Evolutionary conservation across 2,888 invertebrate species (phyloP).

Genomic region (Parascotia fuliginaria): DNA sequence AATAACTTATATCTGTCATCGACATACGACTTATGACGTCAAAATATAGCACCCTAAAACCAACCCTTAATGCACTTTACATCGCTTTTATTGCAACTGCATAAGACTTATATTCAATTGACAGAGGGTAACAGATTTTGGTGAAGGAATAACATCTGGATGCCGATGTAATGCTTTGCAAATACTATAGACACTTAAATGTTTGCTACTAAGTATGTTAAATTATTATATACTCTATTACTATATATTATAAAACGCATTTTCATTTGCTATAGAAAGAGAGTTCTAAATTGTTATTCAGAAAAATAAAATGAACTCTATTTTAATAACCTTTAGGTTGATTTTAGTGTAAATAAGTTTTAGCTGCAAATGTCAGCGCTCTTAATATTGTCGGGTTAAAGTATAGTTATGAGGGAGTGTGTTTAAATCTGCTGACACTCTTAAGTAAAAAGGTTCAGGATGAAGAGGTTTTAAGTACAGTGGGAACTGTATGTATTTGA

Average conservation of each 20-base stretch:
- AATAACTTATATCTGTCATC: constrained; percentile 35
- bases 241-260: background rate
- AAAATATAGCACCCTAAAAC: constrained; percentile 60
- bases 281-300: background rate
- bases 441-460: constrained; percentile 4
- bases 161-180: constrained; percentile 70
- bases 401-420: constrained; percentile 13
- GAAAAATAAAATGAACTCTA: background rate
- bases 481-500: background rate
- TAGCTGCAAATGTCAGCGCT: constrained; percentile 36
- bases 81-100: background rate
- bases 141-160: constrained; percentile 57
- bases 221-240: background rate
- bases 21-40: constrained; percentile 72
- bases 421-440: constrained; percentile 4
- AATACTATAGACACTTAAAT: constrained; percentile 49
- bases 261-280: background rate
- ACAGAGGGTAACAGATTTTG: constrained; percentile 8
- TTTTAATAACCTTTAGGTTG: rapidly evolving
- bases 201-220: constrained; percentile 13
- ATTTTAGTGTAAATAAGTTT: constrained; percentile 4
- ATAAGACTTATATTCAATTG: constrained; percentile 7
- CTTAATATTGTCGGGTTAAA: constrained; percentile 29
- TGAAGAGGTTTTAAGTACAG: background rate
- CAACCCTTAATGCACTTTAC: background rate